Evolutionary conservation across 2,888 invertebrate species (phyloP).

Genomic region (Idaea aversata): DNA sequence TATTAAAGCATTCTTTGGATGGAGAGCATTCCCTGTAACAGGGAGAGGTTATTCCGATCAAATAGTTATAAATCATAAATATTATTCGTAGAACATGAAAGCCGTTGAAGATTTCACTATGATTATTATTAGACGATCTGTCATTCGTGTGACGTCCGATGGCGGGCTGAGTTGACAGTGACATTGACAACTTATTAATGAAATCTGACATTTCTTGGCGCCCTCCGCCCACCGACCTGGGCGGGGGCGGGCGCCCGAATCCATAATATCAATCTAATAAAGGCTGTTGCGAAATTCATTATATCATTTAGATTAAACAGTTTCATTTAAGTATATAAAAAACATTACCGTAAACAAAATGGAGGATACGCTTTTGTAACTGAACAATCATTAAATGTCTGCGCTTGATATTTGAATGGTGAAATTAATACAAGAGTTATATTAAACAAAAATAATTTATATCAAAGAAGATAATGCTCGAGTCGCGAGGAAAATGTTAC

Average conservation of each 20-base stretch:
- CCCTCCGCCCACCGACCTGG: constrained; percentile 31
- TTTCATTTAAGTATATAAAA: not conserved
- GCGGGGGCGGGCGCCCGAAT: constrained; percentile 5
- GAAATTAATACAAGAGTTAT: constrained; percentile 66
- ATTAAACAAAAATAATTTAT: constrained; percentile 56
- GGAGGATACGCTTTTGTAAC: constrained; percentile 12
- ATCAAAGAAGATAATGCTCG: constrained; percentile 25
- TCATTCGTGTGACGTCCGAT: constrained; percentile 36
- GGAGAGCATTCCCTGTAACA: not conserved
- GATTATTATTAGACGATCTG: constrained; percentile 39
- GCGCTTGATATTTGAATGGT: constrained; percentile 60
- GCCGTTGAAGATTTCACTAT: constrained; percentile 31
- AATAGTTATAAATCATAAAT: constrained; percentile 2
- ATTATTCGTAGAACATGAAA: constrained; percentile 17
- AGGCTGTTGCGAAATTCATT: constrained; percentile 2
- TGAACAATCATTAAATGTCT: constrained; percentile 59
- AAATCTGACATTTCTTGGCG: constrained; percentile 45
- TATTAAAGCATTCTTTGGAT: constrained; percentile 20
- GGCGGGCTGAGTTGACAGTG: constrained; percentile 39
- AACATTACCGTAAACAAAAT: not conserved
- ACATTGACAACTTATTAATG: constrained; percentile 55
- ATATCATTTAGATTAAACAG: constrained; percentile 8
- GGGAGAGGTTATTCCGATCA: not conserved
- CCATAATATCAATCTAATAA: constrained; percentile 8
- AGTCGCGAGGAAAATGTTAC: not conserved